Percentiles rank a stretch among this genome's conserved stretches.
Evolutionary conservation across 2,888 invertebrate genomes (phyloP).

Genomic region (Lepidochrysops patricia): DNA sequence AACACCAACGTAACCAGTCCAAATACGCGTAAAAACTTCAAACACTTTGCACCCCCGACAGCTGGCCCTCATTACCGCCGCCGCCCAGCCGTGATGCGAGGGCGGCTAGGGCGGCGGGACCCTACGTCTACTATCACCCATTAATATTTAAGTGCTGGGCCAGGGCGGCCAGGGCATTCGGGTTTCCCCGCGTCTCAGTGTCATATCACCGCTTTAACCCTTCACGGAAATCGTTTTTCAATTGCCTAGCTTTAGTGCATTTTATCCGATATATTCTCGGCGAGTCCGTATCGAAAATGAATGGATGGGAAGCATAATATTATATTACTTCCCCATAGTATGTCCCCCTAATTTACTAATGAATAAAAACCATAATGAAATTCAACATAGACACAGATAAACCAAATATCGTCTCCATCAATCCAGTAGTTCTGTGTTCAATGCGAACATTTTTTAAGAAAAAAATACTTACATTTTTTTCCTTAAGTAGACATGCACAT

Average conservation of each 20-base stretch:
- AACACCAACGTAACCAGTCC: constrained; percentile 32
- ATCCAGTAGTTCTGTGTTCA: too few species aligned
- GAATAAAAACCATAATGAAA: too few species aligned
- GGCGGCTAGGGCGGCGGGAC: constrained; percentile 28
- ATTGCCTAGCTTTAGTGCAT: not conserved
- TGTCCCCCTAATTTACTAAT: too few species aligned
- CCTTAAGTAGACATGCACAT: too few species aligned
- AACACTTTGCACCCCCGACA: constrained; percentile 54
- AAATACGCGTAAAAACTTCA: constrained; percentile 66
- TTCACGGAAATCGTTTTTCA: not conserved
- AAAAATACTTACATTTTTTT: too few species aligned
- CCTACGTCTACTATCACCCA: constrained; percentile 22
- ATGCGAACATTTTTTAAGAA: too few species aligned
- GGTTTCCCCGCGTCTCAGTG: constrained; percentile 14
- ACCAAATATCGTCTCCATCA: too few species aligned
- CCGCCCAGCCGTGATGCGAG: constrained; percentile 58
- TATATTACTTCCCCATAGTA: too few species aligned
- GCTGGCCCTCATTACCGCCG: constrained; percentile 64
- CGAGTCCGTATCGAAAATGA: too few species aligned
- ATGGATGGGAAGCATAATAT: too few species aligned
- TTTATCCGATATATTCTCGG: too few species aligned
- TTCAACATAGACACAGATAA: too few species aligned
- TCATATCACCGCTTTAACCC: constrained; percentile 22
- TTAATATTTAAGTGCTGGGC: constrained; percentile 23
- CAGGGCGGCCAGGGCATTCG: constrained; percentile 16